Evolutionary conservation across 1,140 invertebrate species (phyloP).

Genomic region (Drosophila simulans): DNA sequence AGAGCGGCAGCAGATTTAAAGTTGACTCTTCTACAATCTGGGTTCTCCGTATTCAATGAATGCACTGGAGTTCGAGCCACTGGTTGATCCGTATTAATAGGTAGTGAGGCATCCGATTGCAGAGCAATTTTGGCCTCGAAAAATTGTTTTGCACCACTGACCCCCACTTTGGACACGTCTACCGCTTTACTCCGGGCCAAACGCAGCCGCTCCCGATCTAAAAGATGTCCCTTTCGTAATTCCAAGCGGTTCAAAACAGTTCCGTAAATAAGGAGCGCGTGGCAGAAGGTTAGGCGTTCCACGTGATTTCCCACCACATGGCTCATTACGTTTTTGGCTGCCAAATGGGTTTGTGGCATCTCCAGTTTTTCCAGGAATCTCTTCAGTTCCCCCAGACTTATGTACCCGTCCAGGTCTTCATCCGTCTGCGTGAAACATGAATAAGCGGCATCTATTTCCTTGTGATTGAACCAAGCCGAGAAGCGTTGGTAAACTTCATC

Average conservation of each 20-base stretch:
- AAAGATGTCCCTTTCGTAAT: neutral
- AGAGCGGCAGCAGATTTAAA: neutral
- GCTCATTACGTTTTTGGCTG: slow-evolving; percentile 41
- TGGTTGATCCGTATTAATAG: neutral
- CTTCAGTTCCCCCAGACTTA: slow-evolving; percentile 43
- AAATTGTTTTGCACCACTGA: slow-evolving; percentile 46
- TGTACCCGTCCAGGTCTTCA: slow-evolving; percentile 35
- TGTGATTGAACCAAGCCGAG: slow-evolving; percentile 26
- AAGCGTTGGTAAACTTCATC: slow-evolving; percentile 7
- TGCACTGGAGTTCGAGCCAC: neutral
- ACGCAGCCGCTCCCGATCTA: neutral
- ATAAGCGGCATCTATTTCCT: slow-evolving; percentile 40
- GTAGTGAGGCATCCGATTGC: neutral
- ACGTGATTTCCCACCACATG: slow-evolving; percentile 13
- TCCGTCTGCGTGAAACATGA: slow-evolving; percentile 35
- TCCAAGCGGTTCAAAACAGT: slow-evolving; percentile 15
- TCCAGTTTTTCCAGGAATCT: slow-evolving; percentile 47
- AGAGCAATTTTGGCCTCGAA: slow-evolving; percentile 64
- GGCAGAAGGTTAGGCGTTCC: slow-evolving; percentile 33
- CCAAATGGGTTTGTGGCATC: slow-evolving; percentile 61
- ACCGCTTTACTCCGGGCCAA: slow-evolving; percentile 1
- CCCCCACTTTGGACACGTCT: slow-evolving; percentile 53
- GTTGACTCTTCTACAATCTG: neutral
- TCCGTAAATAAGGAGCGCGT: slow-evolving; percentile 46
- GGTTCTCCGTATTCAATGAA: too few species aligned